Evolutionary conservation across 2,797 vertebrate species (phyloP).

Genomic region (Sandelia bainsii): DNA sequence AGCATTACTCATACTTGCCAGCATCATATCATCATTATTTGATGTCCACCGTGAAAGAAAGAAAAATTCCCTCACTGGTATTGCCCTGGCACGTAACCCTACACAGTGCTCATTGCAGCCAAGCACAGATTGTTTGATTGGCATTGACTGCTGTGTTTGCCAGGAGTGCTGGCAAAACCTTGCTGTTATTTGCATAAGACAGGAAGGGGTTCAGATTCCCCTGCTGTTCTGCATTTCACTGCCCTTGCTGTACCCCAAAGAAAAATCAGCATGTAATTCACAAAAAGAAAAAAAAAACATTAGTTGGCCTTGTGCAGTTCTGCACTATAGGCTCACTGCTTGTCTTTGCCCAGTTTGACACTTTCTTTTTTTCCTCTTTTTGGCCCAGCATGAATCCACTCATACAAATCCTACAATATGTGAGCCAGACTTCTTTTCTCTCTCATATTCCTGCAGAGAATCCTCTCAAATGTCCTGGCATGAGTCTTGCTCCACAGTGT

Average conservation of each 20-base stretch:
- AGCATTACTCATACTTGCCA: constrained; percentile 20
- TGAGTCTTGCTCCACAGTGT: constrained; percentile 24
- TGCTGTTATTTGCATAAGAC: constrained; percentile 65
- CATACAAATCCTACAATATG: constrained; percentile 40
- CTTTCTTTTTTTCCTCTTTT: constrained; percentile 44
- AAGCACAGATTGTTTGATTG: constrained; percentile 67
- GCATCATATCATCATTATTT: constrained; percentile 33
- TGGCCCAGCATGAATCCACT: constrained; percentile 59
- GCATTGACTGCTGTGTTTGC: constrained; percentile 58
- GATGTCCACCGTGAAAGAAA: constrained; percentile 22
- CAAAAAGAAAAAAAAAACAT: constrained; percentile 10
- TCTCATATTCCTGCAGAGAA: constrained; percentile 39
- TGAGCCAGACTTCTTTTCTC: constrained; percentile 33
- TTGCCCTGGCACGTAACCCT: constrained; percentile 45
- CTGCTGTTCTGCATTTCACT: constrained; percentile 46
- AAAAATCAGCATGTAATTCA: constrained; percentile 45
- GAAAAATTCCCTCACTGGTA: constrained; percentile 11
- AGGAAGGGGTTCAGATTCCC: constrained; percentile 50
- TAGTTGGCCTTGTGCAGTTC: constrained; percentile 20
- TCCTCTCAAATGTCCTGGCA: constrained; percentile 50
- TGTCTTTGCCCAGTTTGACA: constrained; percentile 35
- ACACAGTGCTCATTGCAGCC: constrained; percentile 41
- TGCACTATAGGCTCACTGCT: constrained; percentile 2
- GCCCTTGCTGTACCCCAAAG: constrained; percentile 46
- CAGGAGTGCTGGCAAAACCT: constrained; percentile 59